Evolutionary conservation across 2,888 invertebrate species (phyloP), one percentile per base, ranked within the genome.

Genomic region (Rhagophthalmus giganteus): DNA sequence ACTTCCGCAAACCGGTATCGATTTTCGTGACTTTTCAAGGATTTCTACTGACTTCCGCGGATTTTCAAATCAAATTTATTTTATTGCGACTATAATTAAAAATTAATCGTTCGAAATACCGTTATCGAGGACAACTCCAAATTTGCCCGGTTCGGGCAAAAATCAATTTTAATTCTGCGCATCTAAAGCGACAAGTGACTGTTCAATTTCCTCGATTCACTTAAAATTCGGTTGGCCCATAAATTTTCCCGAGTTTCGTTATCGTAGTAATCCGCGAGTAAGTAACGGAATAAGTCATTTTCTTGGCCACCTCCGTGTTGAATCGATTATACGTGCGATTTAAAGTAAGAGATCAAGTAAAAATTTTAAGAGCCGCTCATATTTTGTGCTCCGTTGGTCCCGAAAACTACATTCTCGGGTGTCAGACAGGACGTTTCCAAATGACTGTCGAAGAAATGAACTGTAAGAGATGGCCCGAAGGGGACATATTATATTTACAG

Each of bases 341-440:
- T 38, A 39, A 33, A 47, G 27, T 47, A 39, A 49, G 41, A 59
- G 47, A 61, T 64, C 62, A 52, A 48, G 54, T 58, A 62, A 63
- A 67, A 65, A 69, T 68, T 65, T 65, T 55, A 60, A 61, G 59
- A 65, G 67, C 64, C 64, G 68, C 67, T 64, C 71, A 70, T 70
- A 73, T 73, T 73, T 72, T 65, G 66, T 69, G 71, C 72, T 73
- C 70, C 71, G 65, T 56, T 71, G 72, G 60, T 68, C 71, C 61
- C 62, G 73, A 73, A 73, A 73, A 73, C 71, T 72, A 70, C 68
- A 63, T 68, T 65, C n/a, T n/a, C 60, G 65, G 60, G 62, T 64
- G 65, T 66, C 63, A 57, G 59, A 58, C 58, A 57, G 55, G 55
- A 48, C 31, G 35, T 30, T 42, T 61, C 56, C 53, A 63, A 68